Percentiles rank a stretch among this genome's conserved stretches.
Evolutionary conservation across 1,140 invertebrate species (phyloP).

Genomic region (Aradophagus sp.): DNA sequence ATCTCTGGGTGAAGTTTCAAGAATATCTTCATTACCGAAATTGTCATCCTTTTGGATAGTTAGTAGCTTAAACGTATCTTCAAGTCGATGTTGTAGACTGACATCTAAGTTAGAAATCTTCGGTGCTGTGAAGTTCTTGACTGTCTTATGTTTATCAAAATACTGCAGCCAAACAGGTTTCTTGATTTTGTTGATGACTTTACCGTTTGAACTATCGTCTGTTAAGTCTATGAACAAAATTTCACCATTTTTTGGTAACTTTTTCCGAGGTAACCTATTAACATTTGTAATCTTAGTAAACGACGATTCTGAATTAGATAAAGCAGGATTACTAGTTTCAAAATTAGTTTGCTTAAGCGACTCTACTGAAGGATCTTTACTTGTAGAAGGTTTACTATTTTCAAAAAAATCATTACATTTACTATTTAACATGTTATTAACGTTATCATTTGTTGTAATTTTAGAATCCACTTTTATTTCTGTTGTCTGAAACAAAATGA

Average conservation of each 20-base stretch:
- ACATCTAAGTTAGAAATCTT: constrained; percentile 1
- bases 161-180: constrained; percentile 19
- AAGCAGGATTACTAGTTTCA: not conserved
- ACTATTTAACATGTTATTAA: constrained; percentile 2
- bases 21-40: not conserved
- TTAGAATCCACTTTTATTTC: constrained; percentile 18
- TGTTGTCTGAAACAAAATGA: constrained; percentile 14
- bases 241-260: constrained; percentile 15
- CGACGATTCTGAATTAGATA: constrained; percentile 1
- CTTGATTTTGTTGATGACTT: constrained; percentile 15
- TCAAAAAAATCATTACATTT: constrained; percentile 10
- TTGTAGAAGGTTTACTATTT: constrained; percentile 4
- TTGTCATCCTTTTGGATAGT: not conserved
- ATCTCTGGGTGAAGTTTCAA: not conserved
- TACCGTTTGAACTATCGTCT: constrained; percentile 3
- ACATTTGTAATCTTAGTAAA: constrained; percentile 2
- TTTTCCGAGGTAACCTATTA: constrained; percentile 9
- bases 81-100: constrained; percentile 10
- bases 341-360: constrained; percentile 4
- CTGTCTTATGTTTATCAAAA: constrained; percentile 7
- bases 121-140: not conserved
- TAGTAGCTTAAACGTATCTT: constrained; percentile 23
- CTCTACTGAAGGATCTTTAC: constrained; percentile 8
- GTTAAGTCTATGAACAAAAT: constrained; percentile 42
- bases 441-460: constrained; percentile 1